These are phyloP conservation scores for Stenotaenia linearis DNA, from an alignment of 2,888 invertebrate species.

Conservation along the genomic window DNA sequence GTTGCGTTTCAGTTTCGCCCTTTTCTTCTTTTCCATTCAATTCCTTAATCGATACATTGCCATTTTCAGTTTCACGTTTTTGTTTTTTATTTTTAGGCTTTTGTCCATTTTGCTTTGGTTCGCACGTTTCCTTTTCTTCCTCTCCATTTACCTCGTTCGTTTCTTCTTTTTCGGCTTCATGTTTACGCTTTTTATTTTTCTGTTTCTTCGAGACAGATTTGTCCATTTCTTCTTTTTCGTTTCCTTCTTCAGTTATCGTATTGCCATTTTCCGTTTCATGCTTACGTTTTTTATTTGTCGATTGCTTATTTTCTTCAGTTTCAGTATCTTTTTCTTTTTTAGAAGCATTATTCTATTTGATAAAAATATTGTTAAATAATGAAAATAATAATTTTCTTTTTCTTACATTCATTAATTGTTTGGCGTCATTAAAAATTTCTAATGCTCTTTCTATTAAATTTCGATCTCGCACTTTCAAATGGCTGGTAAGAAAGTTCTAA, in stretches of 20 bases:
- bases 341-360: too few species aligned
- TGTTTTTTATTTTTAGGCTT: constrained; percentile 53
- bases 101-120: constrained; percentile 47
- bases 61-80: constrained; percentile 28
- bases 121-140: constrained; percentile 33
- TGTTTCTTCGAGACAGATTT: too few species aligned
- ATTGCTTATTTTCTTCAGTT: not conserved
- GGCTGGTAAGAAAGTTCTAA: not conserved
- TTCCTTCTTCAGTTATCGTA: too few species aligned
- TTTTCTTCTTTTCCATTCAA: too few species aligned
- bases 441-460: not conserved
- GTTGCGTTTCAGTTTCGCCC: too few species aligned
- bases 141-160: not conserved
- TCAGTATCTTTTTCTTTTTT: not conserved
- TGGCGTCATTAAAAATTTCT: not conserved
- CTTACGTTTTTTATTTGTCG: not conserved
- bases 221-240: too few species aligned
- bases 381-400: too few species aligned
- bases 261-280: not conserved
- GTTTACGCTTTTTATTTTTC: too few species aligned
- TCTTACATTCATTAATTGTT: too few species aligned
- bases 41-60: constrained; percentile 33
- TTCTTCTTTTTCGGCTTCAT: too few species aligned
- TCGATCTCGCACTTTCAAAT: not conserved
- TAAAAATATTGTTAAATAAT: too few species aligned